Base-by-base conservation (phyloP, 2,888 invertebrate genomes). In the Caenorhabditis sp. region DNA sequence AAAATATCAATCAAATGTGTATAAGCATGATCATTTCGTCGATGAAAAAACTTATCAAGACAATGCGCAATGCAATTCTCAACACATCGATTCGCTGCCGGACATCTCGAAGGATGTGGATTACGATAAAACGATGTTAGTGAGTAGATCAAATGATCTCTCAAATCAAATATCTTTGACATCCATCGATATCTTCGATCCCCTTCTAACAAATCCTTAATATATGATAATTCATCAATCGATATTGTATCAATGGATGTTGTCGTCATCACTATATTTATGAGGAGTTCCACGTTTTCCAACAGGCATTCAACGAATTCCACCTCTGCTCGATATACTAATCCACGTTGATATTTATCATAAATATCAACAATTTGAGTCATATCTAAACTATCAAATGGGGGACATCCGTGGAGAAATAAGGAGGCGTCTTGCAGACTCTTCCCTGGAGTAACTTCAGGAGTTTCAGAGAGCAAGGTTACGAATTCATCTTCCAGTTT, bases 81-180 rank as follows among this genome's bases (percentile, higher is more conserved):
- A 17, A 74, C 69, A 67, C 83, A 83, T 20, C 73, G 59, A 17
- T 53, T 65, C 43, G 67, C 68, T 10, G 76, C 70, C 2, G 69
- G 67, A 66, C 83, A 83, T 23, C 70, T 64, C 2, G 76, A 56
- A 26, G 71, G 67, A 26, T 72, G 65, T 5, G 80, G 76, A 12
- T 64, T 59, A 1, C 72, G 61, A 21, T 78, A 58, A 56, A 81
- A 81, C 27, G 70, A 63, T 20, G 73, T 69, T 49, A 73, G 62
- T 89, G 95, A 95, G 86, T 95, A 93, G 72, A 97, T 90, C 92
- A 97, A 94, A 81, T 95, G 91, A 89, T 95, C 94, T 76, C 97
- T 91, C 88, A 97, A 95, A 89, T 95, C 95, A 90, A 95, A 95
- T 89, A 97, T 91, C 66, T 95, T 92, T 89, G 95, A 94, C 87